Evolutionary conservation across 2,113 vertebrate species (phyloP), one percentile per base, ranked within the genome.

Genomic region (Rhegmatorhina hoffmannsi): DNA sequence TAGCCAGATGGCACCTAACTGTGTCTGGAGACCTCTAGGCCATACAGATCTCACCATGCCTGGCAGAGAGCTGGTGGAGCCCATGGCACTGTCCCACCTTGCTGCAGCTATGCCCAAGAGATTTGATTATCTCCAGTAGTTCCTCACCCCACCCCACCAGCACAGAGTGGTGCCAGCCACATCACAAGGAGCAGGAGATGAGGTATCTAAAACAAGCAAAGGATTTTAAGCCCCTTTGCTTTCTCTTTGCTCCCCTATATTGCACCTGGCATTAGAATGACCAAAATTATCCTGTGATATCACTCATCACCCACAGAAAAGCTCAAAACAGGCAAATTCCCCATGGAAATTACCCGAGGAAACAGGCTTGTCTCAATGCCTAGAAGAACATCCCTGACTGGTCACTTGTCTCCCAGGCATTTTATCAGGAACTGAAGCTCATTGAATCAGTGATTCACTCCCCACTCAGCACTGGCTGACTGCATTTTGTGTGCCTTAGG

Each of bases 21-120:
- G 8, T 63, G 38, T 20, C 38, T 59, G 69, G 15, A 12, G 52
- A 46, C 59, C 43, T 87, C 63, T 49, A 21, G 66, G 46, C 24
- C 18, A 6, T 36, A 31, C 0, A 4, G 67, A 83, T 29, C 33
- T 34, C 60, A 31, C 8, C 0, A 0, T 49, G n/a, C 11, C 50
- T 38, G 53, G 13, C 46, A 86, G 72, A 58, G 56, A 70, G 52
- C 68, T n/a, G n/a, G 36, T 43, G 43, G 43, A 84, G n/a, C 29
- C 31, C 1, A 0, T 2, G 13, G 55, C 69, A 75, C 14, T 1
- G 6, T 60, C 40, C 26, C 53, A 49, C 38, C 44, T 78, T 29
- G 47, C 66, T 84, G 60, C 49, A 75, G 64, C 46, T 70, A 2
- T 5, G 23, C 33, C n/a, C 36, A 67, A 49, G 69, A 70, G 55